phyloP scores from a whole-genome alignment of 2,113 vertebrate species.

The Myotis davidii region DNA sequence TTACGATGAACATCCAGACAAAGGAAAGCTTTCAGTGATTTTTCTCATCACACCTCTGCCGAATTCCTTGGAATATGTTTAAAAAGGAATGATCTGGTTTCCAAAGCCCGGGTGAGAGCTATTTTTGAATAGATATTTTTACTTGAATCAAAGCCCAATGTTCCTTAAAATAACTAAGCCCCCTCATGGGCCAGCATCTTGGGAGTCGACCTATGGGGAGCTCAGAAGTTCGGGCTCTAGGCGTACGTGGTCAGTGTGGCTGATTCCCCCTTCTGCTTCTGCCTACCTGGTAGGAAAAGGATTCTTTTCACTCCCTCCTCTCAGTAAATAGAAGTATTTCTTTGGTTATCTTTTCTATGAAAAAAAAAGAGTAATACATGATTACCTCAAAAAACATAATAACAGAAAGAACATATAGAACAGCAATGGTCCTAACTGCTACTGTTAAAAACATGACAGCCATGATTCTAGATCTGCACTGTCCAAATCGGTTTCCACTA shows the following conservation, averaged over 20 bases:
- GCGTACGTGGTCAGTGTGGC: not conserved
- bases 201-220: not conserved
- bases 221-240: not conserved
- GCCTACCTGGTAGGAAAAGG: not conserved
- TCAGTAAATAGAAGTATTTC: not conserved
- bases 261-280: not conserved
- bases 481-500: not conserved
- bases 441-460: not conserved
- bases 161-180: not conserved
- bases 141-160: not conserved
- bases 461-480: not conserved
- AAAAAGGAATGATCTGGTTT: not conserved
- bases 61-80: not conserved
- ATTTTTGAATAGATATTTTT: not conserved
- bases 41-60: not conserved
- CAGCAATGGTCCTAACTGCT: not conserved
- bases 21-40: not conserved
- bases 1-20: not conserved
- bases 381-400: constrained; percentile 15
- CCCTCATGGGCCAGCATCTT: rapidly evolving
- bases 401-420: not conserved
- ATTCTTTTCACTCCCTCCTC: not conserved
- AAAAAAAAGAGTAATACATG: not conserved
- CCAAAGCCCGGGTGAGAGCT: not conserved
- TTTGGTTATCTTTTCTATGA: not conserved